phyloP scores from a whole-genome alignment of 1,140 invertebrate genomes.

The Plectrocnemia conspersa region DNA sequence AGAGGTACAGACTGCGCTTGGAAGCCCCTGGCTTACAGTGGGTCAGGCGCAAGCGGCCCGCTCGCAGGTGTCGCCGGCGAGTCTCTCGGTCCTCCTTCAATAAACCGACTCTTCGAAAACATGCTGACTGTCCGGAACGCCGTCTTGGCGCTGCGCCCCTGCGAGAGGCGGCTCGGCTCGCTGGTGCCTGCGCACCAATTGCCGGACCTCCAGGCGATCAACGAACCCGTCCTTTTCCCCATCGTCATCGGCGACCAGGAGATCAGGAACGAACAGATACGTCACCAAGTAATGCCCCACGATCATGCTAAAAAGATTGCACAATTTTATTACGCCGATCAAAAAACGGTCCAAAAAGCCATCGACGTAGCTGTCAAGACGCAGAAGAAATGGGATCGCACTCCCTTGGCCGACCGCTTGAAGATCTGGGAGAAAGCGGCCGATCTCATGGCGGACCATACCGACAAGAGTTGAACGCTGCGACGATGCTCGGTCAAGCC shows the following conservation, averaged over 20 bases:
- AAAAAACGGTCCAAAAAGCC: constrained; percentile 78
- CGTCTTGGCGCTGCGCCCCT: constrained; percentile 7
- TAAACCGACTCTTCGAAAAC: background rate
- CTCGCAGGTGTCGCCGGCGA: constrained; percentile 5
- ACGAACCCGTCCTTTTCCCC: constrained; percentile 68
- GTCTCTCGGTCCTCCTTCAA: background rate
- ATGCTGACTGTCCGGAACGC: constrained; percentile 5
- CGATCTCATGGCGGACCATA: constrained; percentile 87
- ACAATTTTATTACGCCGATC: constrained; percentile 86
- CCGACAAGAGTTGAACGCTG: constrained; percentile 85
- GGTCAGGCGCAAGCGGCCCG: background rate
- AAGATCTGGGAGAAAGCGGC: constrained; percentile 83
- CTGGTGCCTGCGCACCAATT: constrained; percentile 60
- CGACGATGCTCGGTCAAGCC: constrained; percentile 96
- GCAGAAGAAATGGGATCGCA: constrained; percentile 81
- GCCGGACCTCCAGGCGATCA: constrained; percentile 68
- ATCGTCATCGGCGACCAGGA: constrained; percentile 89
- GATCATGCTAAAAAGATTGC: constrained; percentile 83
- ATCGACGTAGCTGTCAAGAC: constrained; percentile 74
- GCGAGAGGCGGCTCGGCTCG: constrained; percentile 53
- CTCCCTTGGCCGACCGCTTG: constrained; percentile 71
- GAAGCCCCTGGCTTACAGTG: too few relatives aligned
- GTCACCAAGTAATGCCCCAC: constrained; percentile 77
- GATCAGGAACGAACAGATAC: constrained; percentile 68
- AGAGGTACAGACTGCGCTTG: too few relatives aligned